A percentile compares a stretch with the other conserved stretches of the same genome.
These are phyloP conservation scores for Bombyx huttoni DNA, from an alignment of 2,888 invertebrate genomes.

Conservation along the genomic window DNA sequence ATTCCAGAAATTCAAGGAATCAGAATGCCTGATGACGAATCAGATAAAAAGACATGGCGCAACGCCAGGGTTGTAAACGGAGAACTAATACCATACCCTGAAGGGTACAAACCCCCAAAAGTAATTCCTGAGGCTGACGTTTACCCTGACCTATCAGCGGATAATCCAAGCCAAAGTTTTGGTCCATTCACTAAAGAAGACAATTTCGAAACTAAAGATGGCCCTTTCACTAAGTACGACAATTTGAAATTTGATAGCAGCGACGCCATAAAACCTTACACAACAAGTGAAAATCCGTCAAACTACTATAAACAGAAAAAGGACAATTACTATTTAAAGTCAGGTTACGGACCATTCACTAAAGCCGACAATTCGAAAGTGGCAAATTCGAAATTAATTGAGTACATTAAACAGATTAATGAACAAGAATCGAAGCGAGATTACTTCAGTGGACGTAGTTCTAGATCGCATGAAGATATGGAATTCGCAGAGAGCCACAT, in stretches of 20 bases:
- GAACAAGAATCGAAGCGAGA: slow-evolving; percentile 75
- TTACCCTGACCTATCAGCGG: slow-evolving; percentile 49
- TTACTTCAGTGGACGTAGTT: slow-evolving; percentile 70
- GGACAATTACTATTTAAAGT: slow-evolving; percentile 51
- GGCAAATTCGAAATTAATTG: slow-evolving; percentile 72
- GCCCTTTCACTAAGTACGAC: slow-evolving; percentile 75
- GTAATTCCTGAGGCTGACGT: slow-evolving; percentile 73
- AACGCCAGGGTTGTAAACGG: slow-evolving; percentile 92
- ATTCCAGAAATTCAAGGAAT: slow-evolving; percentile 87
- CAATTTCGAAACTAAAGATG: slow-evolving; percentile 68
- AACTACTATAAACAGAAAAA: slow-evolving; percentile 55
- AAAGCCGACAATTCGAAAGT: slow-evolving; percentile 74
- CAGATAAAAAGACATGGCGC: slow-evolving; percentile 87
- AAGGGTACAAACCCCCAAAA: slow-evolving; percentile 76
- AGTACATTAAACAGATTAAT: slow-evolving; percentile 78
- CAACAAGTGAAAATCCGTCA: slow-evolving; percentile 41
- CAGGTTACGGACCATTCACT: slow-evolving; percentile 75
- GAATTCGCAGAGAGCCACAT: slow-evolving; percentile 71
- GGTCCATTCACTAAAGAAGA: slow-evolving; percentile 76
- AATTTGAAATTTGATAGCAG: slow-evolving; percentile 58
- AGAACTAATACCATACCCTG: slow-evolving; percentile 81
- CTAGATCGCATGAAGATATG: slow-evolving; percentile 57
- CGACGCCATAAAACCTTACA: slow-evolving; percentile 45
- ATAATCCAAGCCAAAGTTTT: slow-evolving; percentile 46
- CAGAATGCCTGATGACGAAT: slow-evolving; percentile 87